Evolutionary conservation across 2,888 invertebrate genomes (phyloP).

Genomic region (Invenusta paracnida): DNA sequence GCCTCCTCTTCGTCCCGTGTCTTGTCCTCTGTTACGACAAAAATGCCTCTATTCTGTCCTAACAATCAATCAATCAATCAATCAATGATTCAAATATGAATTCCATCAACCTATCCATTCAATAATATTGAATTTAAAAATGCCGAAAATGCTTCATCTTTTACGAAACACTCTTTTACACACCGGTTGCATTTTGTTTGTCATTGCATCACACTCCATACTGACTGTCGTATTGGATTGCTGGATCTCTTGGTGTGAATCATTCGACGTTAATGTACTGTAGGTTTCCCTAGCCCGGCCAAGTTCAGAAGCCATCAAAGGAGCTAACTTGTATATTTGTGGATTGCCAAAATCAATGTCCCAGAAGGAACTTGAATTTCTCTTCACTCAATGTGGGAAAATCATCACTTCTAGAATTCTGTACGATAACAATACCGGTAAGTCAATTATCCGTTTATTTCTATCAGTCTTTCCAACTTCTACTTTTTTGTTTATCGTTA

Average conservation of each 20-base stretch:
- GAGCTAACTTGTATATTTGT: constrained; percentile 62
- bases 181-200: no score
- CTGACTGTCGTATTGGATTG: background rate
- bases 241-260: background rate
- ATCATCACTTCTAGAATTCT: constrained; percentile 62
- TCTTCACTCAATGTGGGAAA: constrained; percentile 60
- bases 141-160: no score
- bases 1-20: background rate
- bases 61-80: background rate
- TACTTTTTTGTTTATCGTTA: no score
- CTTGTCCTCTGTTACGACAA: background rate
- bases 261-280: background rate
- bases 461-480: no score
- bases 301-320: constrained; percentile 61
- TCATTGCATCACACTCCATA: no score
- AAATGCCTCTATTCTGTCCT: background rate
- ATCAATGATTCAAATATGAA: background rate
- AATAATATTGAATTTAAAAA: no score
- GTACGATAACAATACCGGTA: constrained; percentile 60
- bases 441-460: background rate
- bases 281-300: constrained; percentile 62
- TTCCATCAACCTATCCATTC: background rate
- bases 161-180: no score
- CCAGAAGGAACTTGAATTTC: constrained; percentile 61
- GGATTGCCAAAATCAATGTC: constrained; percentile 60